Evolutionary conservation across 2,797 vertebrate species (phyloP).

Genomic region (Danionella dracula): DNA sequence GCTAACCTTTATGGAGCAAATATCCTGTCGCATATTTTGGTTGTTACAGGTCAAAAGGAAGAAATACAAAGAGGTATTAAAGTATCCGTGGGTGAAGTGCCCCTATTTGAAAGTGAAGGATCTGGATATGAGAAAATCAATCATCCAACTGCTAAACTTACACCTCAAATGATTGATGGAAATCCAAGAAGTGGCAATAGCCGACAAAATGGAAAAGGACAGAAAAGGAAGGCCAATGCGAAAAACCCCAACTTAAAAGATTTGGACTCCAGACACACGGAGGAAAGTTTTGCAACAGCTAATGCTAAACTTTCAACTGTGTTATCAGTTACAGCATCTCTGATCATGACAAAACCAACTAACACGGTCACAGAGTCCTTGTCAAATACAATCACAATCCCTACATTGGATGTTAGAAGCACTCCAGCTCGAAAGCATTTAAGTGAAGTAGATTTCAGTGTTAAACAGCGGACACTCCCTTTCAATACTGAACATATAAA

Average conservation of each 20-base stretch:
- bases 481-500: conserved; percentile 15
- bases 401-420: background rate
- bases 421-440: conserved; percentile 1
- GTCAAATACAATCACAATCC: conserved; percentile 30
- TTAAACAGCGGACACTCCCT: conserved; percentile 26
- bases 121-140: conserved; percentile 65
- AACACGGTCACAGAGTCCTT: conserved; percentile 45
- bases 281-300: conserved; percentile 64
- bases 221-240: conserved; percentile 63
- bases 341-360: too few relatives aligned
- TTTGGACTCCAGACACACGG: conserved; percentile 66
- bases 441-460: conserved; percentile 5
- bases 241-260: conserved; percentile 68
- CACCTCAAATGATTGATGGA: conserved; percentile 50
- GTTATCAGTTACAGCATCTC: conserved; percentile 39
- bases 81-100: conserved; percentile 18
- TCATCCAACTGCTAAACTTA: conserved; percentile 51
- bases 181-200: conserved; percentile 42
- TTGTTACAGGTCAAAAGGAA: conserved; percentile 52
- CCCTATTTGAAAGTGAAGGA: conserved; percentile 53
- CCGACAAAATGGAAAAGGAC: conserved; percentile 50
- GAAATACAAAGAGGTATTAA: conserved; percentile 42
- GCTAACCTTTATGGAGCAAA: conserved; percentile 72
- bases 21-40: conserved; percentile 70
- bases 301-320: conserved; percentile 54